Evolutionary conservation across 37 sponge, comb jelly and placozoan species (phyloP), one percentile per base, ranked within the genome.

Genomic region (Diacarnus erythraeanus): DNA sequence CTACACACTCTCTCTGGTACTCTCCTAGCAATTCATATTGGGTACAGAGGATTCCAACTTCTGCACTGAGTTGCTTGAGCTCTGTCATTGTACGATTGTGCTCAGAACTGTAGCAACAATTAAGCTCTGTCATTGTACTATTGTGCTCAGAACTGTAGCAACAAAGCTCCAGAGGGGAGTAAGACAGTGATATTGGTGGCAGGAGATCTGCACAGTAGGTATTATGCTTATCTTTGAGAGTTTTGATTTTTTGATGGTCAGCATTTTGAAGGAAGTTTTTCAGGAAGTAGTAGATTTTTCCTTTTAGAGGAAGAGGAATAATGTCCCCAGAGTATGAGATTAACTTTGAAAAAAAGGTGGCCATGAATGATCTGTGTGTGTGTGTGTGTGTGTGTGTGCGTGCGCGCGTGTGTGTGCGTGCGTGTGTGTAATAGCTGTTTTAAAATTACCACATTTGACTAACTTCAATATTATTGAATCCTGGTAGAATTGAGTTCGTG

Each of bases 1-100:
- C 23, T 9, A 79, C 12, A 27, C 65, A 37, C 15, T 79, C 80
- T 4, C 80, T 47, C 17, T 74, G 57, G 17, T 74, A 44, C 18
- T 51, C 57, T 9, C 75, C 26, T 1, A 44, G 22, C 18, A 74
- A 35, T 54, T 44, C 47, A 35, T 51, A 31, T 3, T 74, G 57
- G 34, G 47, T 44, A 47, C 56, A 23, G 37, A 54, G 56, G 26
- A 74, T 12, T 43, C 42, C 26, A 4, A 47, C 12, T 36, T 74
- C 59, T 1, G 56, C 54, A 36, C 75, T 54, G 12, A 74, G 58
- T 47, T 29, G 20, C 75, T 57, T 44, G 27, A 74, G 43, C 25
- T 41, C 20, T 38, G 23, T 71, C 72, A 39, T 34, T 35, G 5
- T 36, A 29, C 10, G 18, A 63, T 23, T 63, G 20, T 63, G 64